Base-by-base conservation (phyloP, 2,113 vertebrate species). In the Coregonus clupeaformis region DNA sequence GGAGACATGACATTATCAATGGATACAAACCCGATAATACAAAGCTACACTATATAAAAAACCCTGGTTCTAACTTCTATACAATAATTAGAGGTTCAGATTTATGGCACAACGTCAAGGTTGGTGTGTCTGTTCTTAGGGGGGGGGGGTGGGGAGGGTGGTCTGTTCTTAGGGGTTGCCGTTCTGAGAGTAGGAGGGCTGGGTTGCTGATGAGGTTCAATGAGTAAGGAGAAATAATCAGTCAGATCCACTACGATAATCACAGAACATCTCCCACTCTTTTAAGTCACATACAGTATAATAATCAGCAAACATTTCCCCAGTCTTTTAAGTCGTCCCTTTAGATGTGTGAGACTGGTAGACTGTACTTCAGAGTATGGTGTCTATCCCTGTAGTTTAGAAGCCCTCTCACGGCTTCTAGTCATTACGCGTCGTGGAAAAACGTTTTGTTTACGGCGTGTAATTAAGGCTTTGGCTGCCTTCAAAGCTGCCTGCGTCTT, bases 401-500 rank as follows among this genome's bases (percentile, higher is more conserved):
- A 81, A 84, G 81, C 79, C 85, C 84, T 86, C 68, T 84, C 82
- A 52, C 82, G 83, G 69, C 81, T 69, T 68, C 68, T 68, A 59
- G 70, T 83, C 82, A 86, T 88, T 90, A 90, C 30, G 3, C 80
- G 57, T 57, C 9, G 74, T 84, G 83, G 77, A 84, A 81, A 80
- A 77, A 75, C 22, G 52, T 82, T 89, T 80, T 87, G 87, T 89
- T 92, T 91, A 82, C 73, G 49, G 78, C 36, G 0, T 80, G 65
- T 93, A 93, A 93, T 93, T 93, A 89, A 73, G 88, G 88, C 80
- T 81, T 84, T 82, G 68, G 75, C 60, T 36, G 57, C 73, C 85
- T 89, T 93, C 87, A 92, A 91, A 91, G 89, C 69, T 72, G 62
- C 78, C 67, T 77, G 74, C 71, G 82, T 76, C 81, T 89, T 66